These are phyloP conservation scores for Ectropis grisescens DNA, from an alignment of 1,140 invertebrate genomes.

Conservation along the genomic window DNA sequence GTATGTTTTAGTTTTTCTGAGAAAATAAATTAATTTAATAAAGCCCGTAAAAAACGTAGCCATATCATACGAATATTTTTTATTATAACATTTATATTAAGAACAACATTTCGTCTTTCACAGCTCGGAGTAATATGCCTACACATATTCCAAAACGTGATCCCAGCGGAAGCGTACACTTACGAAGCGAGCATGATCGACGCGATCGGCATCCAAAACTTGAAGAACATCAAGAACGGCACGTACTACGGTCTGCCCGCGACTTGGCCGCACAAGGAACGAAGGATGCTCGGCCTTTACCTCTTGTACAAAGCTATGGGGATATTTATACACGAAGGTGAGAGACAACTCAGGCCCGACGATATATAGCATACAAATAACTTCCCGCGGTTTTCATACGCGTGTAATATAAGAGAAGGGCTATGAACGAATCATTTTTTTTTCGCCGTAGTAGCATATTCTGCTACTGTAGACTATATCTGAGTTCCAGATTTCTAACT, in stretches of 20 bases:
- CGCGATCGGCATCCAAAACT: constrained; percentile 80
- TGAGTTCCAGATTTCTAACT: background rate
- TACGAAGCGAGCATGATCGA: constrained; percentile 95
- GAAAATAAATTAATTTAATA: too few species aligned
- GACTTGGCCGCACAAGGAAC: constrained; percentile 81
- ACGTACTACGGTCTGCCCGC: constrained; percentile 86
- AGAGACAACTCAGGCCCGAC: constrained; percentile 79
- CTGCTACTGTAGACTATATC: background rate
- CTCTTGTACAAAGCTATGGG: constrained; percentile 88
- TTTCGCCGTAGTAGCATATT: background rate
- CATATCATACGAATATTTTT: too few species aligned
- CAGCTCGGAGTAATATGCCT: constrained; percentile 95
- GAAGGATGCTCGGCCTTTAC: constrained; percentile 82
- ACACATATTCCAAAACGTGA: constrained; percentile 92
- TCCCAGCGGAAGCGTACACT: constrained; percentile 92
- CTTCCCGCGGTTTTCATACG: too few species aligned
- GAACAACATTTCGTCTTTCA: too few species aligned
- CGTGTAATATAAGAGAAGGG: constrained; percentile 5
- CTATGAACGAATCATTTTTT: constrained; percentile 7
- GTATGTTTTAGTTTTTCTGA: too few species aligned
- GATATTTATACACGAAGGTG: constrained; percentile 90
- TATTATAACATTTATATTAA: too few species aligned
- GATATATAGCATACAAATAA: constrained; percentile 77
- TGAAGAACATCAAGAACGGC: constrained; percentile 87
- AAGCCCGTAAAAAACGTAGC: too few species aligned